These are phyloP conservation scores for Thaumatotibia leucotreta DNA, from an alignment of 1,140 invertebrate species.

Conservation along the genomic window DNA sequence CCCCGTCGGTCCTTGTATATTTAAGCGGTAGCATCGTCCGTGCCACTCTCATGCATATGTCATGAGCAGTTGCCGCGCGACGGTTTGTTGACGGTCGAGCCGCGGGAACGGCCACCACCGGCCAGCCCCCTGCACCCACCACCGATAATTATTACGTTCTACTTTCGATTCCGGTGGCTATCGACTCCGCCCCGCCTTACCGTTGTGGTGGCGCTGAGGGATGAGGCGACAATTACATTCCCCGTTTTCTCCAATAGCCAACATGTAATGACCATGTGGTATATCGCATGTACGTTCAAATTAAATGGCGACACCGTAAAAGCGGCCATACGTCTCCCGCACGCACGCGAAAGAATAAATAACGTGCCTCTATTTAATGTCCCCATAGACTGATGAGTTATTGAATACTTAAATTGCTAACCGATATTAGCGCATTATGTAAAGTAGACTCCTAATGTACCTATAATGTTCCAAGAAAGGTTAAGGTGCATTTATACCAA, in stretches of 20 bases:
- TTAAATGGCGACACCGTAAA: slow-evolving; percentile 65
- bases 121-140: slow-evolving; percentile 44
- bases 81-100: slow-evolving; percentile 70
- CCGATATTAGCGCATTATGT: not conserved
- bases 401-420: slow-evolving; percentile 35
- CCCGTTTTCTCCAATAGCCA: slow-evolving; percentile 49
- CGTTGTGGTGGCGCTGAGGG: slow-evolving; percentile 30
- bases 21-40: slow-evolving; percentile 57
- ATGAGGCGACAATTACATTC: slow-evolving; percentile 70
- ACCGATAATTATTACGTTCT: slow-evolving; percentile 69
- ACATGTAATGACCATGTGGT: slow-evolving; percentile 51
- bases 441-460: not conserved
- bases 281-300: slow-evolving; percentile 59
- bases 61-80: slow-evolving; percentile 72
- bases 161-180: slow-evolving; percentile 60
- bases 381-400: slow-evolving; percentile 38
- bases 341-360: slow-evolving; percentile 58
- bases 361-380: slow-evolving; percentile 42
- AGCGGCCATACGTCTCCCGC: slow-evolving; percentile 46
- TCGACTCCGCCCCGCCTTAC: slow-evolving; percentile 46
- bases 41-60: slow-evolving; percentile 72
- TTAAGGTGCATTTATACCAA: too few relatives aligned
- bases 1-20: slow-evolving; percentile 69
- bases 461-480: too few relatives aligned
- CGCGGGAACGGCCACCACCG: slow-evolving; percentile 62